Evolutionary conservation across 2,888 invertebrate species (phyloP), one percentile per base, ranked within the genome.

Genomic region (Pristionchus arcanus): DNA sequence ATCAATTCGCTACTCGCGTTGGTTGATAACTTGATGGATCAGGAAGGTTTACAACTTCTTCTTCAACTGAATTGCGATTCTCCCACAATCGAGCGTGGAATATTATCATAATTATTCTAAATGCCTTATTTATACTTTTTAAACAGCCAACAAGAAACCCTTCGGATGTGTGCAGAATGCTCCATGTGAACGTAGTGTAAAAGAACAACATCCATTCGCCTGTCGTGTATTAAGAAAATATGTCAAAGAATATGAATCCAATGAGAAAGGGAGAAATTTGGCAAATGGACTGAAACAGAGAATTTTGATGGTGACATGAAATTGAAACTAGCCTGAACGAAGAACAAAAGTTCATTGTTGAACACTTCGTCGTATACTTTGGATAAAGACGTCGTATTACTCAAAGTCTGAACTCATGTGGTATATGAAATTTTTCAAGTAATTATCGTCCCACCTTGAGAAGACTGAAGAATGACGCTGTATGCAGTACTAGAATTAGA

Each of bases 161-260:
- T 74, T 74, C 74, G 7, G 37, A 7, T 4, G 37, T 37, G 19
- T 74, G 37, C 74, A 74, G 4, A 13, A 74, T 0, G 37, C 74
- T 74, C 74, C 74, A 74, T 21, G 74, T 37, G n/a, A 74, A 34
- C 1, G 74, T 74, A 15, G 74, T 74, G n/a, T 74, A 74, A 19
- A 74, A 9, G 37, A 74, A 74, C 1, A 74, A 15, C 9, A 37
- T 34, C 74, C 74, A 74, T 31, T 37, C 74, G 19, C 37, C 37
- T 3, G 34, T 74, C 21, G 74, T 37, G 19, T 74, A 74, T 37
- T 37, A 37, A 15, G 74, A 74, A n/a, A 74, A 37, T 7, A 74
- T 37, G 7, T 21, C 19, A 19, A 37, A 74, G 37, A 37, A 74
- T 5, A 74, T 37, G 74, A 37, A 37, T 5, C 34, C 28, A 4